Percentiles rank a stretch among this genome's conserved stretches.
Conservation (phyloP, 2,888 invertebrate species). For the Nymphalis c-album region DNA sequence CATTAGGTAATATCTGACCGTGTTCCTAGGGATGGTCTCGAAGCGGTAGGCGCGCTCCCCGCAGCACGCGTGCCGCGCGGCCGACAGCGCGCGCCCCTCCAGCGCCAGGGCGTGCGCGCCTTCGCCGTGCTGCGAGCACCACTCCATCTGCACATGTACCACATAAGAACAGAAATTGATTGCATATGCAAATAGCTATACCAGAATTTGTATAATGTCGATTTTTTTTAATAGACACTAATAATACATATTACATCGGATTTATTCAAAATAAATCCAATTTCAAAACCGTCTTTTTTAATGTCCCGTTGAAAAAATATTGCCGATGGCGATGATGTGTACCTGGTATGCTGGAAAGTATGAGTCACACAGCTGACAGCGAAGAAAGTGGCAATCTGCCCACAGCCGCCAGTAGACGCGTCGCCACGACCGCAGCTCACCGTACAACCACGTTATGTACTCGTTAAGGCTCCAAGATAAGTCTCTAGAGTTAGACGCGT, state of each 20-base stretch:
- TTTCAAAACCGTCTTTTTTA: too few species aligned
- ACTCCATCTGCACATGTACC: conserved; percentile 82
- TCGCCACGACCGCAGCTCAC: conserved; percentile 92
- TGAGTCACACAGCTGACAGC: conserved; percentile 89
- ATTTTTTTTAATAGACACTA: too few species aligned
- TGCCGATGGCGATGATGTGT: too few species aligned
- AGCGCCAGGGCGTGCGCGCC: conserved; percentile 87
- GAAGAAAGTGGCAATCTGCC: conserved; percentile 94
- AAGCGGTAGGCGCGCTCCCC: conserved; percentile 92
- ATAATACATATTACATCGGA: too few species aligned
- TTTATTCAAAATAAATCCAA: too few species aligned
- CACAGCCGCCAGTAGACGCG: conserved; percentile 96
- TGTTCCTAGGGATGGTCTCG: conserved; percentile 84
- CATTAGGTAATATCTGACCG: conserved; percentile 61
- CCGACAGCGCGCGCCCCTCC: conserved; percentile 85
- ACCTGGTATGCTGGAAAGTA: conserved; percentile 87
- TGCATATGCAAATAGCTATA: too few species aligned
- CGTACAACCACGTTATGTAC: conserved; percentile 88
- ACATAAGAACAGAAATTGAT: neutral
- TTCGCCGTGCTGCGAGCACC: conserved; percentile 92
- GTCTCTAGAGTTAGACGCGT: conserved; percentile 78
- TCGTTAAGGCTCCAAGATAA: conserved; percentile 90
- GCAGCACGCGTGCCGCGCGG: conserved; percentile 92
- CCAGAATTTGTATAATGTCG: too few species aligned
- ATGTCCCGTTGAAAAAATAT: too few species aligned